Percentiles rank a stretch among this genome's conserved stretches.
phyloP scores from a whole-genome alignment of 2,113 vertebrate genomes.

The Apodemus sylvaticus region DNA sequence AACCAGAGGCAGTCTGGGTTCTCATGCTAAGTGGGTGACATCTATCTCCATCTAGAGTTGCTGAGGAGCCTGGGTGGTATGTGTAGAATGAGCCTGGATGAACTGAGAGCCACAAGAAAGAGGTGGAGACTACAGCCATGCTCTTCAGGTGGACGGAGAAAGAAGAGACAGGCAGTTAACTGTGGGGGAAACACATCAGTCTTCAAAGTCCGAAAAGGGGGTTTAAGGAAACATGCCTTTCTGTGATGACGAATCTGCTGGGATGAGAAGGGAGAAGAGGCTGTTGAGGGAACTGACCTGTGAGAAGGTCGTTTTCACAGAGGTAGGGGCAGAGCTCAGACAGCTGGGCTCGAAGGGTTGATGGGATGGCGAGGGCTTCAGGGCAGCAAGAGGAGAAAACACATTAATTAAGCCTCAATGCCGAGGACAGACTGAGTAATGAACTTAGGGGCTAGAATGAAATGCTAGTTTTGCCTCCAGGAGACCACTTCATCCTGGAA shows the following conservation, averaged over 20 bases:
- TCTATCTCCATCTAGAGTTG: background rate
- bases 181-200: background rate
- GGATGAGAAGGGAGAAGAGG: constrained; percentile 35
- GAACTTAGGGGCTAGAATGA: constrained; percentile 16
- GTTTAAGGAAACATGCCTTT: background rate
- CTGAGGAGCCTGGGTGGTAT: too few species aligned
- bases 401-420: constrained; percentile 45
- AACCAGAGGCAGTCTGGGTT: background rate
- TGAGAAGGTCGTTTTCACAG: background rate
- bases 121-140: accelerated
- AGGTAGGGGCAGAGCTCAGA: constrained; percentile 10
- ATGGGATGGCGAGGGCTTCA: background rate
- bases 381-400: background rate
- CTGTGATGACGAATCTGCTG: background rate
- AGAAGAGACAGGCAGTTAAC: background rate
- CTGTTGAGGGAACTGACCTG: background rate
- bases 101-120: background rate
- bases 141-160: background rate
- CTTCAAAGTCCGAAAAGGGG: background rate
- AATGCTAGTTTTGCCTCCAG: constrained; percentile 34
- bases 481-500: constrained; percentile 52
- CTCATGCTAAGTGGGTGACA: too few species aligned
- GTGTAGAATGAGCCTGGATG: background rate
- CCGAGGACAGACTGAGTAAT: constrained; percentile 35
- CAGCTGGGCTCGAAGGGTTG: background rate